phyloP scores from a whole-genome alignment of 2,888 invertebrate genomes.

The Synergus laeviventris region DNA sequence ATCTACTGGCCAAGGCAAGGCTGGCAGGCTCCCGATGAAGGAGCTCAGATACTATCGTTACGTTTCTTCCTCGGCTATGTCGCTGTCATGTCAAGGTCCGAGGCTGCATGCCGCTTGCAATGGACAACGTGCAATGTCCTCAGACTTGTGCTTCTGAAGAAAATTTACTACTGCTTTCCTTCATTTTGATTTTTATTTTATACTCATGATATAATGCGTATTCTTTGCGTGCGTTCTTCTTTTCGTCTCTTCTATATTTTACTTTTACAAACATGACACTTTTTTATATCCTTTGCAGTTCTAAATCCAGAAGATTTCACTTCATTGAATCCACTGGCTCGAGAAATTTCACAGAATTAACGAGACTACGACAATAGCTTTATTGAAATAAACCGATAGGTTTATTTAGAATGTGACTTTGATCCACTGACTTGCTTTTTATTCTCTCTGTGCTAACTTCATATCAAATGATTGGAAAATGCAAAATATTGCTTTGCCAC shows the following conservation, averaged over 20 bases:
- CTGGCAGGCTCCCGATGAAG: constrained; percentile 61
- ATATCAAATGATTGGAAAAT: no score
- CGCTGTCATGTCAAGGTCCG: constrained; percentile 62
- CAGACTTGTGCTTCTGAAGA: constrained; percentile 40
- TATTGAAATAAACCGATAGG: no score
- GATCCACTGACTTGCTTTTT: no score
- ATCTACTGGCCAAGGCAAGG: constrained; percentile 59
- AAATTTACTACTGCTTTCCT: background rate
- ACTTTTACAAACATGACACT: background rate
- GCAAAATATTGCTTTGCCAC: no score
- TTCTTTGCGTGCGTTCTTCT: no score
- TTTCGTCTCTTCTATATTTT: background rate
- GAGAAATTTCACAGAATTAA: no score
- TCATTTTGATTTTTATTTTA: background rate
- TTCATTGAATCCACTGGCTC: no score
- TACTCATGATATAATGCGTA: background rate
- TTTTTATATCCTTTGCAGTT: no score
- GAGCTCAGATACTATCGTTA: constrained; percentile 61
- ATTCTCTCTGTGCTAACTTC: no score
- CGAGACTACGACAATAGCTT: no score
- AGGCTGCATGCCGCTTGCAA: constrained; percentile 55
- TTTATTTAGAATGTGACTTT: no score
- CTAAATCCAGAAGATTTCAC: no score
- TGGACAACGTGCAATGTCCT: constrained; percentile 58
- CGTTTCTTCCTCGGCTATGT: constrained; percentile 59